Evolutionary conservation across 2,797 vertebrate species (phyloP).

Genomic region (Bradypodion pumilum): DNA sequence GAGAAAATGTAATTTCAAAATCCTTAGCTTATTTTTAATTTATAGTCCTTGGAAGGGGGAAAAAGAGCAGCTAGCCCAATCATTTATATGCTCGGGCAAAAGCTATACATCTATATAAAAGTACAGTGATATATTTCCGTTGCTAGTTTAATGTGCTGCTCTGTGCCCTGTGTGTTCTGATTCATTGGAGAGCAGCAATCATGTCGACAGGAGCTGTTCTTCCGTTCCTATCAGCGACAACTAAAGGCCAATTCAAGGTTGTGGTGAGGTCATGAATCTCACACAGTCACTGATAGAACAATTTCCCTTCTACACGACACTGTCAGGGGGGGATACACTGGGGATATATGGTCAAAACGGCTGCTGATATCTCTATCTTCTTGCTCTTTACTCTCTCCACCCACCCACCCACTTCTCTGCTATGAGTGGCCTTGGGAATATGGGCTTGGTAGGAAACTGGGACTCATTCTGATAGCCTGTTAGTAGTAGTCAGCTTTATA

Average conservation of each 20-base stretch:
- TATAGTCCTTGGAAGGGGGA: constrained; percentile 75
- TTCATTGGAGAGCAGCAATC: constrained; percentile 86
- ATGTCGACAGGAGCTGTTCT: constrained; percentile 85
- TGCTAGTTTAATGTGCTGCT: constrained; percentile 84
- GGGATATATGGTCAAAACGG: constrained; percentile 66
- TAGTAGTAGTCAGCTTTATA: neutral
- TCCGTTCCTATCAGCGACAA: constrained; percentile 85
- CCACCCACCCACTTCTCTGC: neutral
- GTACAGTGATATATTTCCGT: constrained; percentile 85
- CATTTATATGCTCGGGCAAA: constrained; percentile 83
- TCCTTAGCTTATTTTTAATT: constrained; percentile 84
- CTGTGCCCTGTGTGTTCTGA: constrained; percentile 83
- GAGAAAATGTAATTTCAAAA: constrained; percentile 80
- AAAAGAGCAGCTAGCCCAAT: constrained; percentile 81
- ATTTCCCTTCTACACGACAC: constrained; percentile 78
- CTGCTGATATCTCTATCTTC: constrained; percentile 66
- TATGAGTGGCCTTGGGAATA: constrained; percentile 49
- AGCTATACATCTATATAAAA: constrained; percentile 88
- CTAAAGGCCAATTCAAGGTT: constrained; percentile 88
- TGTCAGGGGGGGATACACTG: constrained; percentile 62
- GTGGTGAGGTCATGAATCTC: constrained; percentile 85
- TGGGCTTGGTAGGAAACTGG: constrained; percentile 39
- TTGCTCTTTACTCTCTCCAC: constrained; percentile 29
- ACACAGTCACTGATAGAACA: constrained; percentile 82
- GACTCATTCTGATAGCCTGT: neutral